phyloP scores from a whole-genome alignment of 1,140 invertebrate species.

The Eciton burchellii region DNA sequence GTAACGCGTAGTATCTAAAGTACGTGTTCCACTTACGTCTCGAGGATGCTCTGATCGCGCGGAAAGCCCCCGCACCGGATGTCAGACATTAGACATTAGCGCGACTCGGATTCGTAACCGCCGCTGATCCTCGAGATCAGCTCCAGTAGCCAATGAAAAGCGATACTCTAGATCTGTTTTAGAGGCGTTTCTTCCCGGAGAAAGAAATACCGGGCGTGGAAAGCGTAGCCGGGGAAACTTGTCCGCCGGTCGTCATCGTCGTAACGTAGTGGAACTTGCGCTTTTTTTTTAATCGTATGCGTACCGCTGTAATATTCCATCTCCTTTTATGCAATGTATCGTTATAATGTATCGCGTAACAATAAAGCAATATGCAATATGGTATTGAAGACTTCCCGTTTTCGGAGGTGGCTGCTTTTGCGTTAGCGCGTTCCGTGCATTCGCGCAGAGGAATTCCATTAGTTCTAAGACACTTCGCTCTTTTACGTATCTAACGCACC shows the following conservation, averaged over 20 bases:
- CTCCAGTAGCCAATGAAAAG: neutral
- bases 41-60: slow-evolving; percentile 33
- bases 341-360: slow-evolving; percentile 74
- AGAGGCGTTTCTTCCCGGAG: neutral
- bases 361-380: slow-evolving; percentile 78
- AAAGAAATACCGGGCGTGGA: slow-evolving; percentile 10
- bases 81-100: slow-evolving; percentile 38
- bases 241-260: slow-evolving; percentile 14
- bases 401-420: slow-evolving; percentile 62
- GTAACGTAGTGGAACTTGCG: slow-evolving; percentile 54
- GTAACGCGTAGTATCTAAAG: slow-evolving; percentile 71
- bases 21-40: slow-evolving; percentile 60
- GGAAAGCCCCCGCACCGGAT: slow-evolving; percentile 29
- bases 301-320: slow-evolving; percentile 64
- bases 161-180: neutral
- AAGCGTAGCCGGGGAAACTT: slow-evolving; percentile 10
- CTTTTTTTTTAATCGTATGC: slow-evolving; percentile 62
- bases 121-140: neutral
- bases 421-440: slow-evolving; percentile 69
- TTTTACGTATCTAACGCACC: slow-evolving; percentile 46
- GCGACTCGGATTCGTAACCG: neutral
- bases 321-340: slow-evolving; percentile 69
- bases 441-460: slow-evolving; percentile 63
- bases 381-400: slow-evolving; percentile 71
- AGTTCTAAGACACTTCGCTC: slow-evolving; percentile 69